phyloP scores from a whole-genome alignment of 2,797 vertebrate genomes.

The Centroberyx gerrardi region DNA sequence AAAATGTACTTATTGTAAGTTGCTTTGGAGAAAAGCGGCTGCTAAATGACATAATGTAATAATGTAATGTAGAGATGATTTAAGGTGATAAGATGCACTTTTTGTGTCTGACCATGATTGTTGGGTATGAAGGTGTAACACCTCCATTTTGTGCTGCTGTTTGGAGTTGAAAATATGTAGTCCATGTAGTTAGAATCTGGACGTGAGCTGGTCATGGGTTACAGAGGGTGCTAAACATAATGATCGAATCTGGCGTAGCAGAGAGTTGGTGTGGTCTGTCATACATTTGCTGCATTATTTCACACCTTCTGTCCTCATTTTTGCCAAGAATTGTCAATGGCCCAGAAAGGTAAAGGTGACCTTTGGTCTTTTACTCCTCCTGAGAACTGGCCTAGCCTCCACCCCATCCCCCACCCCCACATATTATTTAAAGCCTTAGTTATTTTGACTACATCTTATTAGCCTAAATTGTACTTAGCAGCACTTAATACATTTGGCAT shows the following conservation, averaged over 20 bases:
- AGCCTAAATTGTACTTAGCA: slow-evolving; percentile 22
- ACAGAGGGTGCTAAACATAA: neutral
- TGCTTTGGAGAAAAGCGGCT: no score
- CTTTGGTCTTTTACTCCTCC: neutral
- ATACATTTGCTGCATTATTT: slow-evolving; percentile 1
- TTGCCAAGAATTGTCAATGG: neutral
- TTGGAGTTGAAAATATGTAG: neutral
- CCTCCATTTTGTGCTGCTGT: slow-evolving; percentile 1
- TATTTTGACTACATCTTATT: no score
- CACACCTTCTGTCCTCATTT: neutral
- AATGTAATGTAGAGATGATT: no score
- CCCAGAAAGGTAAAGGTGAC: neutral
- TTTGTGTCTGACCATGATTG: neutral
- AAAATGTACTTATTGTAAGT: no score
- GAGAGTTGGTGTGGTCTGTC: neutral
- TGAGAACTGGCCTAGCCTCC: neutral
- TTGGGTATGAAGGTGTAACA: neutral
- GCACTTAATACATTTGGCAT: slow-evolving; percentile 3
- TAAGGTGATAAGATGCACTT: no score
- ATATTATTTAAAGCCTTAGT: no score
- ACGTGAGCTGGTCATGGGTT: neutral
- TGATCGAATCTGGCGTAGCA: neutral
- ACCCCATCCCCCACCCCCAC: no score
- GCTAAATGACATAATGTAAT: no score
- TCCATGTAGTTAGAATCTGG: neutral